Percentiles rank a stretch among this genome's conserved stretches.
Conservation (phyloP, 2,888 invertebrate genomes). For the Drosophila mulleri region DNA sequence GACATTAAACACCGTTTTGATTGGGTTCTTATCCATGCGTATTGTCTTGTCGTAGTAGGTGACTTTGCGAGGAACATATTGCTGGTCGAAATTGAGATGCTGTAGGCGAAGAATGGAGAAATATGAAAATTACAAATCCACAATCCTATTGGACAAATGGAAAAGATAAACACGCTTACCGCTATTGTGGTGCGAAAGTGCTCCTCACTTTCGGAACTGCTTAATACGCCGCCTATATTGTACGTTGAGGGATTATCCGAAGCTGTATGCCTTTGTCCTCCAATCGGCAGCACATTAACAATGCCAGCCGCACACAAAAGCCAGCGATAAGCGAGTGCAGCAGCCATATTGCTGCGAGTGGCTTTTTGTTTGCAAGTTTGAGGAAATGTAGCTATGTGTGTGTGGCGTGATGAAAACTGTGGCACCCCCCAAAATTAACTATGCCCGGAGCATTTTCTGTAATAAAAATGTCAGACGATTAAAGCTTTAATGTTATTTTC, state of each 20-base stretch:
- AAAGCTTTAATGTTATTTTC: slow-evolving; percentile 3
- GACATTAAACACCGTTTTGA: slow-evolving; percentile 96
- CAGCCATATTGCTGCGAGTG: slow-evolving; percentile 59
- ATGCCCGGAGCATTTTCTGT: slow-evolving; percentile 60
- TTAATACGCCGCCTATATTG: slow-evolving; percentile 97
- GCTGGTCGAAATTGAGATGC: slow-evolving; percentile 93
- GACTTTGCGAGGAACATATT: slow-evolving; percentile 93
- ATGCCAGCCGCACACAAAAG: slow-evolving; percentile 63
- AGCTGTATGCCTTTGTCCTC: slow-evolving; percentile 74
- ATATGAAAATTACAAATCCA: slow-evolving; percentile 11
- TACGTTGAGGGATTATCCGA: slow-evolving; percentile 89
- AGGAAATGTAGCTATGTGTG: slow-evolving; percentile 34
- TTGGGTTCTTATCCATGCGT: slow-evolving; percentile 97
- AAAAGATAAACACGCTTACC: slow-evolving; percentile 86
- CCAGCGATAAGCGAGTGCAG: slow-evolving; percentile 58
- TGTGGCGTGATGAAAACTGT: slow-evolving; percentile 36
- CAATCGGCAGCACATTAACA: slow-evolving; percentile 54
- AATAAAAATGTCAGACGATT: slow-evolving; percentile 25
- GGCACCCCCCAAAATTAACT: slow-evolving; percentile 14
- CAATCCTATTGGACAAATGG: slow-evolving; percentile 48
- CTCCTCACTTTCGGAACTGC: slow-evolving; percentile 91
- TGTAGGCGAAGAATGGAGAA: slow-evolving; percentile 82
- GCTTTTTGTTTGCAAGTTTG: slow-evolving; percentile 36
- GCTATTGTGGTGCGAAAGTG: slow-evolving; percentile 94
- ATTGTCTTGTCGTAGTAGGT: slow-evolving; percentile 95